Evolutionary conservation across 2,113 vertebrate genomes (phyloP).

Genomic region (Centropristis striata): DNA sequence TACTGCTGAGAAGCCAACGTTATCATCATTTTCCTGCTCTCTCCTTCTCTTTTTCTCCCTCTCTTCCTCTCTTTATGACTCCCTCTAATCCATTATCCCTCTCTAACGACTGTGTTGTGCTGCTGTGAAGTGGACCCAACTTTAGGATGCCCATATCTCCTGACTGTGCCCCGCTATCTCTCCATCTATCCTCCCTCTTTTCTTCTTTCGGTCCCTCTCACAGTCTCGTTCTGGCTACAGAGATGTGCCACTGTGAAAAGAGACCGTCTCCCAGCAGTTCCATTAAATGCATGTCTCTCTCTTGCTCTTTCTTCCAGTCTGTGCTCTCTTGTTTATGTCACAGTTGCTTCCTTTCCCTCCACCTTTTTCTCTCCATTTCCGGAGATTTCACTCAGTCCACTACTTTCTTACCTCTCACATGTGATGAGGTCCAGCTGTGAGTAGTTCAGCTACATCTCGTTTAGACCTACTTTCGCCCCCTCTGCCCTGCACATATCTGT

Average conservation of each 20-base stretch:
- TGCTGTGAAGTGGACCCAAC: constrained; percentile 68
- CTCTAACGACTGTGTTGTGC: constrained; percentile 66
- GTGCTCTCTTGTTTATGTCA: constrained; percentile 49
- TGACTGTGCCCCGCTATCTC: constrained; percentile 38
- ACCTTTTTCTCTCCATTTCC: constrained; percentile 29
- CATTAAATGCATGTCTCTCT: constrained; percentile 60
- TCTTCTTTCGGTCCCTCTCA: constrained; percentile 29
- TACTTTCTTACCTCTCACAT: constrained; percentile 24
- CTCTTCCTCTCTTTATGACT: constrained; percentile 48
- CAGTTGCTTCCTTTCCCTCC: constrained; percentile 38
- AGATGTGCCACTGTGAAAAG: constrained; percentile 61
- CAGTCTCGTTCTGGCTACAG: constrained; percentile 36
- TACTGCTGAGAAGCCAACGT: constrained; percentile 67
- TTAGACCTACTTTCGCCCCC: constrained; percentile 1
- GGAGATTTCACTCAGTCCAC: constrained; percentile 17
- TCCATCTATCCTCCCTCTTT: constrained; percentile 31
- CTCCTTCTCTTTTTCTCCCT: constrained; percentile 29
- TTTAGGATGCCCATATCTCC: constrained; percentile 46
- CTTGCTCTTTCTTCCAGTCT: constrained; percentile 43
- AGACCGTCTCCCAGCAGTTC: constrained; percentile 58
- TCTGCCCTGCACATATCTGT: neutral
- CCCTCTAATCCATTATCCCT: constrained; percentile 72
- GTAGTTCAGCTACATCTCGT: neutral
- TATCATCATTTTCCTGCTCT: constrained; percentile 66
- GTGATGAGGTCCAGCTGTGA: constrained; percentile 45